Base-by-base conservation (phyloP, 2,113 vertebrate genomes). In the Aviceda subcristata region DNA sequence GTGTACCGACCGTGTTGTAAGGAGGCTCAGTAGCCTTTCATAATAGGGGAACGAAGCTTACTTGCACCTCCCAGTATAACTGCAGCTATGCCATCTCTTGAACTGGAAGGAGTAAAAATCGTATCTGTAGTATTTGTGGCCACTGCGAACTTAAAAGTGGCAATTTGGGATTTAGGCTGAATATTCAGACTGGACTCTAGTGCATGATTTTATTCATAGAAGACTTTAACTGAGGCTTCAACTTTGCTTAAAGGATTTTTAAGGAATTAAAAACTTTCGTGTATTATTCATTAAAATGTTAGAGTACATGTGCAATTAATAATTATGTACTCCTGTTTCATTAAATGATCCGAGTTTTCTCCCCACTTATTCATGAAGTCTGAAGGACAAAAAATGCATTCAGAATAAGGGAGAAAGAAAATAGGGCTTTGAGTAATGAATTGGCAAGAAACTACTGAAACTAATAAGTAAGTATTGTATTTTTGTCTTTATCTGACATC, bases 401-500 rank as follows among this genome's bases (percentile, higher is more conserved):
- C 27, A 53, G 45, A 62, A 81, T 57, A 45, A 68, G n/a, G 36
- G 46, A 93, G 60, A 85, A 81, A 86, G 39, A 89, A 60, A 78
- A 81, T 32, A 66, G 24, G 41, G 29, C 20, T 81, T 93, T 69
- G 36, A 94, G 45, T 72, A 87, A 86, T 91, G 43, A 87, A 81
- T 78, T 94, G 94, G 69, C 84, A 85, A 95, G 86, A 76, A 95
- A 78, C 29, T 73, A 41, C 29, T 92, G 72, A 68, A 89, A 76
- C 50, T 45, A 89, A 50, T 92, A 76, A 38, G 6, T 43, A 71
- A 68, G 22, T 74, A 72, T 68, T 93, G 57, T 81, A 66, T 68
- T 89, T 94, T 94, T 87, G 56, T 69, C 66, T 91, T 87, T 94
- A 46, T 93, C 90, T 95, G 92, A 94, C 79, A 91, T 82, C 36